Evolutionary conservation across 2,888 invertebrate genomes (phyloP), one percentile per base, ranked within the genome.

Genomic region (Hecatera dysodea): DNA sequence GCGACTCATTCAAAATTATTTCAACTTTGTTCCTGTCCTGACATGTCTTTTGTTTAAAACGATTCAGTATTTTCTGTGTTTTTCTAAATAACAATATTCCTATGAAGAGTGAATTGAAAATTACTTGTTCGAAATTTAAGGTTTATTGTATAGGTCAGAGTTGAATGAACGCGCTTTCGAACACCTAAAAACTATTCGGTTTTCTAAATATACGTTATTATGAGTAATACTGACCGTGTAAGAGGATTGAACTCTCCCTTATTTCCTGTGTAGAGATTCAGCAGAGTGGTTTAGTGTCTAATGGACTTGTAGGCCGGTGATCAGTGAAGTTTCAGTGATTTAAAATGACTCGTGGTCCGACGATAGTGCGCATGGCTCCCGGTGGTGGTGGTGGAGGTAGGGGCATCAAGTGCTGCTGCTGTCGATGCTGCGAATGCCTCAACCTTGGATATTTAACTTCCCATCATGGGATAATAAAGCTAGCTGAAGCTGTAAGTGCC

Each of bases 361-460:
- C 96, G 1, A 93, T 96, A 72, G 93, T 96, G 65, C 92, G 94
- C 4, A 93, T 96, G 77, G 89, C 90, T 24, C 95, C 95, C 2
- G 53, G 75, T 0, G 88, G 90, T 17, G 90, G 90, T 15, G 90
- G 84, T 17, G 90, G 93, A 3, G 90, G 92, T 3, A 93, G 95
- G 52, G 97, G 98, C 61, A 95, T 97, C 74, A 97, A 97, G 87
- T 97, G 98, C 88, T 98, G 98, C 82, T 97, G 97, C 89, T 98
- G 97, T 88, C 95, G 97, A 73, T 97, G 98, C 87, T 98, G 98
- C 88, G 97, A 98, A 24, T 98, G 98, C 89, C 93, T 98, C 68
- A 97, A 98, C 90, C 96, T 98, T 65, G 97, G 97, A 53, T 98
- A 98, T 90, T 93, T 98, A 19, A 97, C 97, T 56, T 97, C 97